Evolutionary conservation across 2,888 invertebrate genomes (phyloP).

Genomic region (Pseudococcus viburni): DNA sequence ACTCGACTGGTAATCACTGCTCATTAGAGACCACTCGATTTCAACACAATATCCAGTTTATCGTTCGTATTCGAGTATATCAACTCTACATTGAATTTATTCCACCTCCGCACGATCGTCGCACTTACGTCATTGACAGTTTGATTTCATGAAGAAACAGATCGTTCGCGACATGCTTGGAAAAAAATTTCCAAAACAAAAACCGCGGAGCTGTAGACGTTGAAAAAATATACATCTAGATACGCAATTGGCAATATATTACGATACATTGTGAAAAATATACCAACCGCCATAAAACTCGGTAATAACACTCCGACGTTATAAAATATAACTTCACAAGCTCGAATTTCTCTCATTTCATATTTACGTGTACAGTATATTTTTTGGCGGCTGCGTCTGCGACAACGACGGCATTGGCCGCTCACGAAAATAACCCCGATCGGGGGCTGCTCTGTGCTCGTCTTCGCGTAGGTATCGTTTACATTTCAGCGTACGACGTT

Average conservation of each 20-base stretch:
- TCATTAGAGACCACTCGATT: not conserved
- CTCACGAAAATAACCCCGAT: no score
- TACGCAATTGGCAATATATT: not conserved
- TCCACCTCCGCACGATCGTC: not conserved
- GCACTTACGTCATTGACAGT: not conserved
- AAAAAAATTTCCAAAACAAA: no score
- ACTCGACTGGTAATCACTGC: not conserved
- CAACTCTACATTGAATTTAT: not conserved
- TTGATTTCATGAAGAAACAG: not conserved
- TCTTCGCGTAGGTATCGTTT: not conserved
- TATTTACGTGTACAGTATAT: not conserved
- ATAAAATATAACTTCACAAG: not conserved
- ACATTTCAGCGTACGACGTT: not conserved
- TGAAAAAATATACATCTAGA: not conserved
- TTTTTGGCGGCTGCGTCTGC: not conserved
- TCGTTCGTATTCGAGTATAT: not conserved
- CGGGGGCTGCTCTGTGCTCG: not conserved
- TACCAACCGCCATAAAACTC: not conserved
- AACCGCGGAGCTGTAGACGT: no score
- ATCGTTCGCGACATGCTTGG: not conserved
- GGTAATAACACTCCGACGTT: slow-evolving; percentile 19
- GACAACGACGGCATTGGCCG: not conserved
- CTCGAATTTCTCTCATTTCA: slow-evolving; percentile 15
- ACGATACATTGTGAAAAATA: not conserved
- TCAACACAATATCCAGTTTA: not conserved